These are phyloP conservation scores for Stenolophus ochropezus DNA, from an alignment of 2,888 invertebrate species.

Conservation along the genomic window DNA sequence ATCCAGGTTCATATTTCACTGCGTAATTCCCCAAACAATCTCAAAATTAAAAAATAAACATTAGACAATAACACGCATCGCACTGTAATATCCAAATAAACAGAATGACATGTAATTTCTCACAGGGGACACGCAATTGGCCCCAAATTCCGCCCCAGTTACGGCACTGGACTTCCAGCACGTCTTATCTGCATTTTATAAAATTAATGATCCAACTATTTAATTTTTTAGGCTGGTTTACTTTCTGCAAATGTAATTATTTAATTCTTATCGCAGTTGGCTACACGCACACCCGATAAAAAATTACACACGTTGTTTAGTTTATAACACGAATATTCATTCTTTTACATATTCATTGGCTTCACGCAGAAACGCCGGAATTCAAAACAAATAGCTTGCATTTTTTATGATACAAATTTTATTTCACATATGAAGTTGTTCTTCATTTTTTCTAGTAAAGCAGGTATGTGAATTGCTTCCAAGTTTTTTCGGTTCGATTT, in stretches of 20 bases:
- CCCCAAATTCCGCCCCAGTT: background rate
- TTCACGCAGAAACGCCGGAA: background rate
- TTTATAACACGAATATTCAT: constrained; percentile 44
- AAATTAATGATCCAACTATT: constrained; percentile 55
- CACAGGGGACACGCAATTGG: constrained; percentile 38
- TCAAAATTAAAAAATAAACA: constrained; percentile 40
- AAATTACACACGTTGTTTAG: constrained; percentile 54
- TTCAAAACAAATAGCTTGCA: no score
- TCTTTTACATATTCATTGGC: constrained; percentile 51
- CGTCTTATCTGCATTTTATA: constrained; percentile 50
- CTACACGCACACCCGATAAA: constrained; percentile 48
- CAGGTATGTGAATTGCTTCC: no score
- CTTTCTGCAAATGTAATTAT: constrained; percentile 55
- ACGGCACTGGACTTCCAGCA: background rate
- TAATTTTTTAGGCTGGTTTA: constrained; percentile 40
- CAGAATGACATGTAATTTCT: constrained; percentile 37
- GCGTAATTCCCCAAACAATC: constrained; percentile 15
- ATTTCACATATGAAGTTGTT: no score
- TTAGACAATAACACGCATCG: constrained; percentile 27
- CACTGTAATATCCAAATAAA: constrained; percentile 26
- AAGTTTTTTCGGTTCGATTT: no score
- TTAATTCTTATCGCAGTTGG: constrained; percentile 46
- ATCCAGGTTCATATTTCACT: background rate
- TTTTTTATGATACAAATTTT: no score
- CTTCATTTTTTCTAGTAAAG: no score